These are phyloP conservation scores for Sympetrum striolatum DNA, from an alignment of 2,888 invertebrate genomes.

Conservation along the genomic window DNA sequence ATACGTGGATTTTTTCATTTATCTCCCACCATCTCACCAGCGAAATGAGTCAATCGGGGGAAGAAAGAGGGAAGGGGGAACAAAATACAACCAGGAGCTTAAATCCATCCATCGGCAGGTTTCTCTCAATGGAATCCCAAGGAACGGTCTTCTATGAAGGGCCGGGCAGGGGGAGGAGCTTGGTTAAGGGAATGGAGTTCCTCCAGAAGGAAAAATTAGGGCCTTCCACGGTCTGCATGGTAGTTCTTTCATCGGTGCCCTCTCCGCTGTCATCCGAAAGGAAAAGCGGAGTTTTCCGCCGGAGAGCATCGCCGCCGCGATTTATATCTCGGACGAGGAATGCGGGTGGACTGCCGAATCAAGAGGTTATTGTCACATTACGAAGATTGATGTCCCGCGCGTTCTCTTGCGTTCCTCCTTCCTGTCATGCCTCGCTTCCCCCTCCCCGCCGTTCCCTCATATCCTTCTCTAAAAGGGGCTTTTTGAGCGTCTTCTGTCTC, in stretches of 20 bases:
- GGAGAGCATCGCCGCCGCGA: not conserved
- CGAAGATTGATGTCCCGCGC: conserved; percentile 26
- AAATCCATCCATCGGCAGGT: conserved; percentile 8
- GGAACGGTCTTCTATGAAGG: not conserved
- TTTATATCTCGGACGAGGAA: conserved; percentile 29
- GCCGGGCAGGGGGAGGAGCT: not conserved
- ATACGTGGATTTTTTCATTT: not conserved
- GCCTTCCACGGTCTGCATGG: not conserved
- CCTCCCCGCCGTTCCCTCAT: not conserved
- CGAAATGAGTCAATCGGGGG: conserved; percentile 26
- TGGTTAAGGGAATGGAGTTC: not conserved
- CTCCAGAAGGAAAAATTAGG: conserved; percentile 16
- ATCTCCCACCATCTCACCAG: not conserved
- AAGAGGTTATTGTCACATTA: conserved; percentile 44
- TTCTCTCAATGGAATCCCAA: conserved; percentile 23
- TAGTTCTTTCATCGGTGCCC: not conserved
- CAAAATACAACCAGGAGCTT: conserved; percentile 9
- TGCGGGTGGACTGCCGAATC: conserved; percentile 43
- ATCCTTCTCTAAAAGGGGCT: not conserved
- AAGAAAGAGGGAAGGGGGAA: not conserved
- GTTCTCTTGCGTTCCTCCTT: not conserved
- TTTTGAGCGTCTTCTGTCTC: not conserved
- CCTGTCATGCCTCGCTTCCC: not conserved
- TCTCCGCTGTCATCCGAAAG: not conserved
- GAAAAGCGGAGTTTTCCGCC: not conserved